phyloP scores from a whole-genome alignment of 2,888 invertebrate genomes.

The Spodoptera exigua region DNA sequence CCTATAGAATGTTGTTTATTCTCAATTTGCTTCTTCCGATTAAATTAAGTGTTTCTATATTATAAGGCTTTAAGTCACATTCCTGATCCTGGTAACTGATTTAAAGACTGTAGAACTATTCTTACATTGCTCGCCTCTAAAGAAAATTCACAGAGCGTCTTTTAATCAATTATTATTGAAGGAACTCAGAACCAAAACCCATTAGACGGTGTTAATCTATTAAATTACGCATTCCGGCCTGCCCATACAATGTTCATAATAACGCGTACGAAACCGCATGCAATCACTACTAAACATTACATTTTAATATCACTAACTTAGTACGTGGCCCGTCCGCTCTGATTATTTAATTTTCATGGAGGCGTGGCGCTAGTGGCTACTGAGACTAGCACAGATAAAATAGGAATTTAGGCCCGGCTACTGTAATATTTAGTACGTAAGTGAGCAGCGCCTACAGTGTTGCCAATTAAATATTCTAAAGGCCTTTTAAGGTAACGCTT shows the following conservation, averaged over 20 bases:
- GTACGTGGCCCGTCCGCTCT: slow-evolving; percentile 50
- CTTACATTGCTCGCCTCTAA: too few species aligned
- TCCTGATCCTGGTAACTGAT: too few species aligned
- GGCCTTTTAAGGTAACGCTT: slow-evolving; percentile 35
- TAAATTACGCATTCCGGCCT: slow-evolving; percentile 32
- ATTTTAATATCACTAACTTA: slow-evolving; percentile 45
- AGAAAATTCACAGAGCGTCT: too few species aligned
- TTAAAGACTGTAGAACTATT: too few species aligned
- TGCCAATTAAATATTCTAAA: slow-evolving; percentile 45
- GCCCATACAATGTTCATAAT: slow-evolving; percentile 26
- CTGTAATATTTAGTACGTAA: slow-evolving; percentile 49
- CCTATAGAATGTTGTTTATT: too few species aligned
- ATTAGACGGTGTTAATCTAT: slow-evolving; percentile 33
- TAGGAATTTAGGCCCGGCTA: slow-evolving; percentile 46
- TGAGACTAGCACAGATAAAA: slow-evolving; percentile 45
- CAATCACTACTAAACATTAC: slow-evolving; percentile 34
- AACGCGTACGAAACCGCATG: slow-evolving; percentile 36
- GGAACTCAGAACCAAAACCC: slow-evolving; percentile 16
- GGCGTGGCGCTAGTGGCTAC: slow-evolving; percentile 59
- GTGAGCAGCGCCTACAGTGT: slow-evolving; percentile 38
- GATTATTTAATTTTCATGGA: slow-evolving; percentile 63
- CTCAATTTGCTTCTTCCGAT: too few species aligned
- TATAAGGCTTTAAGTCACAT: too few species aligned
- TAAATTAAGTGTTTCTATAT: too few species aligned
- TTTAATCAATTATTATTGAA: neutral